Base-by-base conservation (phyloP, 1,140 invertebrate genomes). In the Drusus annulatus region DNA sequence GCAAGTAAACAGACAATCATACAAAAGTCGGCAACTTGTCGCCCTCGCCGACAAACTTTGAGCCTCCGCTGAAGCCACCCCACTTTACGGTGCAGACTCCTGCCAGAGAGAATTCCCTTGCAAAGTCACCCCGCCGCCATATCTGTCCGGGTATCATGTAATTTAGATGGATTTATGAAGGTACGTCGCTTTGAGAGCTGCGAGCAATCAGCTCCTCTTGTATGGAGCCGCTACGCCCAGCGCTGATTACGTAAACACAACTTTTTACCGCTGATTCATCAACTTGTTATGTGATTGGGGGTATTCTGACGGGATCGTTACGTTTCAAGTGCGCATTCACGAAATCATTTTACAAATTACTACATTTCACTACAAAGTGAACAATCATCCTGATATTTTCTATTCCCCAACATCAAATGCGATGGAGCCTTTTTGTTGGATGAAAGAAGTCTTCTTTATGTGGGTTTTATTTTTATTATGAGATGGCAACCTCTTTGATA, bases 101-200 rank as follows among this genome's bases (percentile, higher is more conserved):
- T 71, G 19, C 23, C 17, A 25, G 15, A 23, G 45, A 51, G 17
- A 36, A 51, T 71, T 52, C 65, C n/a, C 28, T 51, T 36, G 17
- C 0, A 28, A 28, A 71, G 36, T 16, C 63, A 68, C 63, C 63
- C 68, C n/a, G 15, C 62, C 62, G 28, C 50, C 19, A 51, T 52
- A 71, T 71, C 68, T 71, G 36, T 51, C 68, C 50, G 68, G 68
- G 68, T 52, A 71, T 80, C 79, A 78, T 80, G 77, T 80, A 83
- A 83, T 83, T 83, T 80, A 68, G 78, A 78, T 74, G 79, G 79
- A 83, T 83, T 83, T 83, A 83, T 80, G 79, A 58, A 58, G 51
- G 79, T 78, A 80, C 54, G 17, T 78, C 65, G 73, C 65, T 77
- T 74, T 76, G 62, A 75, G 81, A 62, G 74, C 75, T 58, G 75